Conservation (phyloP, 2,113 vertebrate species). For the Tiliqua scincoides region DNA sequence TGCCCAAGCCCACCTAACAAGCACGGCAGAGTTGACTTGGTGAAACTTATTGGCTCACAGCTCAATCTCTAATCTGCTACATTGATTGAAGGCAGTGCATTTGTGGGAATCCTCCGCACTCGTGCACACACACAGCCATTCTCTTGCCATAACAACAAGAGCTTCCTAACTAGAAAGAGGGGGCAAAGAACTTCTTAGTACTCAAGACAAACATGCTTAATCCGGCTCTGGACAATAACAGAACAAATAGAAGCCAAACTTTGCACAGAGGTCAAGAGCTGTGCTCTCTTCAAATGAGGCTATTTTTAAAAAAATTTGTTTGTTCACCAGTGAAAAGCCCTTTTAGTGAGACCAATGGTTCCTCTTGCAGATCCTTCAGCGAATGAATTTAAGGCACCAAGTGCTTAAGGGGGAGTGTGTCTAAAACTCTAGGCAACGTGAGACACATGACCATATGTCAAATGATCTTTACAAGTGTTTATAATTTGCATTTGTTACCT, state of each 20-base stretch:
- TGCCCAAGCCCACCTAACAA: neutral
- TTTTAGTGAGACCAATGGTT: neutral
- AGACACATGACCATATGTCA: neutral
- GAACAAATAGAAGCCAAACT: neutral
- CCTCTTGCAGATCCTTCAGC: neutral
- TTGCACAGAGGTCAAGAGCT: neutral
- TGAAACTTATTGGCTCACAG: neutral
- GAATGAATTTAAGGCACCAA: neutral
- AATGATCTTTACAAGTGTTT: neutral
- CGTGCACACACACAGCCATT: neutral
- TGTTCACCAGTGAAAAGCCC: neutral
- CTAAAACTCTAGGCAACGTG: neutral
- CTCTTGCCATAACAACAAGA: neutral
- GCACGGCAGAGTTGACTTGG: neutral
- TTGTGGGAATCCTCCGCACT: neutral
- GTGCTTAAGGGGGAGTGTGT: neutral
- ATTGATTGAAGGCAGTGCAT: neutral
- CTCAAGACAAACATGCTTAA: neutral
- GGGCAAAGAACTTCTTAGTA: neutral
- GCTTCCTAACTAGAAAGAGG: neutral
- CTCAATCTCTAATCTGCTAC: neutral
- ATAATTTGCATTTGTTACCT: neutral
- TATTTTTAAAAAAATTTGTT: too few species aligned
- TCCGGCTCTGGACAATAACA: neutral
- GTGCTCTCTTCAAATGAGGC: neutral